Evolutionary conservation across 1,140 invertebrate genomes (phyloP), one percentile per base, ranked within the genome.

Genomic region (Drosophila novamexicana): DNA sequence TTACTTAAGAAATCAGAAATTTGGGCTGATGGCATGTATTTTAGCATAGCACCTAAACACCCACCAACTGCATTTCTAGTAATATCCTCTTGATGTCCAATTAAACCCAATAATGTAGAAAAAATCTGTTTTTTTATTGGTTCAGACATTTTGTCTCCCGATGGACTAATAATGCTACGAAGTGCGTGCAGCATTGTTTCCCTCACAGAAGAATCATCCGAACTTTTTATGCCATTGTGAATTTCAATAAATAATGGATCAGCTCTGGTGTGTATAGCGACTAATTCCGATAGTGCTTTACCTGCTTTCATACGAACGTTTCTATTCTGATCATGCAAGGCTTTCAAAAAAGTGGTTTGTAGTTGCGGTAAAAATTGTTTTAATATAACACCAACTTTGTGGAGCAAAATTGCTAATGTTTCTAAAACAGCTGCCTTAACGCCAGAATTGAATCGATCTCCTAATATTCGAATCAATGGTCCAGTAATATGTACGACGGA

Each of bases 281-380:
- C 97, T 1, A 99, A 94, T 92, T 98, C 96, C 64, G 97, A 96
- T 1, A 99, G 93, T 34, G 98, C 98, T 57, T 94, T 94, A 0
- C 97, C 98, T 9, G 98, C 97, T 93, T 97, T 97, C 40, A 99
- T 94, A 69, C 98, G 94, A 1, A 99, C 98, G 77, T 95, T 94
- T 70, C 98, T 93, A 91, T 97, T 97, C 29, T 95, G 95, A 93
- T 99, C 98, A 92, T 96, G 96, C 16, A 99, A 93, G 4, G 98
- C 96, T 94, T 98, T 98, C 10, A 99, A 94, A 93, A 99, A 99
- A 5, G 98, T 99, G 16, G 98, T 99, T 94, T 99, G 98, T 8
- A 99, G 94, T 94, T 99, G 98, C 9, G 99, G 98, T 81, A 99
- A 94, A 93, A 99, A 99, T 91, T 99, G 98, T 93, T 98, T 99